phyloP scores from a whole-genome alignment of 2,888 invertebrate genomes.

The Trichopria drosophilae region DNA sequence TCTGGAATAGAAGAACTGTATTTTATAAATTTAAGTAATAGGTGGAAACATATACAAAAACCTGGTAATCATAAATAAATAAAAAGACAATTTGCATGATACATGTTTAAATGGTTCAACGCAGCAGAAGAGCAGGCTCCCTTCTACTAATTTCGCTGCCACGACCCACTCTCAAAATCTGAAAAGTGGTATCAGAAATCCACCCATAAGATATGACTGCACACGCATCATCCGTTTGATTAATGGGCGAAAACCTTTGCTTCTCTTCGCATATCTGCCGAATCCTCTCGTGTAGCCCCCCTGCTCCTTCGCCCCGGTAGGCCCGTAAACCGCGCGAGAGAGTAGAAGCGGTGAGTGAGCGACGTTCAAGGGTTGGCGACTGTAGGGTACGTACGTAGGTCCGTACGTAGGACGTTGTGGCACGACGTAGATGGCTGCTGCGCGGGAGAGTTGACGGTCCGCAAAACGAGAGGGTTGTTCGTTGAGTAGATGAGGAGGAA shows the following conservation, averaged over 20 bases:
- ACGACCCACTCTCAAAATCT: too few species aligned
- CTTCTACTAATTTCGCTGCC: too few species aligned
- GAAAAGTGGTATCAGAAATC: too few species aligned
- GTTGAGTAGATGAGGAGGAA: constrained; percentile 29
- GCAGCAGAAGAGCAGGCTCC: too few species aligned
- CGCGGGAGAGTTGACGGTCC: constrained; percentile 41
- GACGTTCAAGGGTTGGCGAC: constrained; percentile 55
- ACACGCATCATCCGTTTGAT: constrained; percentile 42
- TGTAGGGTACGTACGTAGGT: constrained; percentile 53
- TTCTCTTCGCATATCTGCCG: constrained; percentile 24
- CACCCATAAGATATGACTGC: too few species aligned
- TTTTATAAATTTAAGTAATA: too few species aligned
- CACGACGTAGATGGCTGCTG: constrained; percentile 57
- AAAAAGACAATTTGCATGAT: too few species aligned
- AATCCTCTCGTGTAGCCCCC: constrained; percentile 36
- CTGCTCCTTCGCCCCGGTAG: constrained; percentile 33
- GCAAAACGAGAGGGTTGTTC: constrained; percentile 24
- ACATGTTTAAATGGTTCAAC: too few species aligned
- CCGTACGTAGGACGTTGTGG: constrained; percentile 38
- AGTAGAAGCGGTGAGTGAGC: constrained; percentile 54
- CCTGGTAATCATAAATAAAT: too few species aligned
- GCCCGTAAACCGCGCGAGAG: constrained; percentile 41
- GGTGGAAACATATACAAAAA: too few species aligned
- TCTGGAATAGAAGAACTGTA: too few species aligned
- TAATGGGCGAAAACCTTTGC: constrained; percentile 44